These are phyloP conservation scores for Tetragonula clypearis DNA, from an alignment of 1,140 invertebrate species.

Conservation along the genomic window DNA sequence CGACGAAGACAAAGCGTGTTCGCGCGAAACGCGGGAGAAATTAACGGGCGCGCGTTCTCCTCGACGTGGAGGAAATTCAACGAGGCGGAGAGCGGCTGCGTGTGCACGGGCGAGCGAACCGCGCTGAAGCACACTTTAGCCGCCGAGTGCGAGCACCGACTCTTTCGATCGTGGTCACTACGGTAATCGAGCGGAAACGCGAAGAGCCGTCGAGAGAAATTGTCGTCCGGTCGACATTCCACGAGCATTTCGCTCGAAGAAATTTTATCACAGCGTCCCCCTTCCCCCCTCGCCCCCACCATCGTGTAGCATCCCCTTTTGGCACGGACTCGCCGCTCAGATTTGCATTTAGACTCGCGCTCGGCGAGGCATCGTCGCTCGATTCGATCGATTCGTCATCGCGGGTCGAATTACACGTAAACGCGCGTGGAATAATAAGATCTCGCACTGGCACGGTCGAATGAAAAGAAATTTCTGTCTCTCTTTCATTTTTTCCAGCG, in stretches of 20 bases:
- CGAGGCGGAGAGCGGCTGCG: neutral
- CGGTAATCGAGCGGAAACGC: slow-evolving; percentile 61
- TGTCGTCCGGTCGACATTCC: slow-evolving; percentile 12
- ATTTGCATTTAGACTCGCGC: neutral
- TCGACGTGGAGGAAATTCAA: slow-evolving; percentile 24
- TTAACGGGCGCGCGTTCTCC: slow-evolving; percentile 26
- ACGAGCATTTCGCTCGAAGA: slow-evolving; percentile 18
- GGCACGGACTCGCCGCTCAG: slow-evolving; percentile 5
- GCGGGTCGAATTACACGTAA: neutral
- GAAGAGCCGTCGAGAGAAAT: slow-evolving; percentile 50
- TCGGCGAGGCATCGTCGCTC: neutral
- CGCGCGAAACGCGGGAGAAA: slow-evolving; percentile 31
- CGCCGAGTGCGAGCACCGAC: neutral
- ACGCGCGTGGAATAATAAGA: neutral
- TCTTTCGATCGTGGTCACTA: slow-evolving; percentile 7
- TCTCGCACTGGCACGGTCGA: neutral
- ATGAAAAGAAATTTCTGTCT: neutral
- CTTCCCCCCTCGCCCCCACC: too few species aligned
- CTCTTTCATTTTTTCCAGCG: neutral
- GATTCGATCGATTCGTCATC: neutral
- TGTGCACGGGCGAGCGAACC: slow-evolving; percentile 25
- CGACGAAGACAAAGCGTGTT: slow-evolving; percentile 39
- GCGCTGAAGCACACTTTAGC: neutral
- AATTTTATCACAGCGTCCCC: slow-evolving; percentile 20
- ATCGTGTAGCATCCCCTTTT: neutral